phyloP scores from a whole-genome alignment of 2,888 invertebrate genomes.

The Ochlodes sylvanus region DNA sequence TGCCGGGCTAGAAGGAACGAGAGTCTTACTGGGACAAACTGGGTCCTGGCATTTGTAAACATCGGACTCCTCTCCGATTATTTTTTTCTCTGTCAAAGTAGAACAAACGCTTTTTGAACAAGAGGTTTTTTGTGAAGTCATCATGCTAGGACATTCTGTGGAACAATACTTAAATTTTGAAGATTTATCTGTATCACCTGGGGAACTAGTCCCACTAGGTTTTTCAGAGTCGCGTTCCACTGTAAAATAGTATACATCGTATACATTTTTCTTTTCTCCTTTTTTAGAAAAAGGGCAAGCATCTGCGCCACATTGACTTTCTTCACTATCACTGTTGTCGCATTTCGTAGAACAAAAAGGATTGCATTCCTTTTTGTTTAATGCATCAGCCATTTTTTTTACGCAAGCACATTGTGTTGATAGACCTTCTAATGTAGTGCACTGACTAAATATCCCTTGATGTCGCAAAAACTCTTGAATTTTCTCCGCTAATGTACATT shows the following conservation, averaged over 20 bases:
- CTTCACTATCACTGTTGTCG: slow-evolving; percentile 55
- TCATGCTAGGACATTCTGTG: slow-evolving; percentile 61
- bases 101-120: slow-evolving; percentile 67
- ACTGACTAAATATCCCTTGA: slow-evolving; percentile 64
- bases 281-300: slow-evolving; percentile 59
- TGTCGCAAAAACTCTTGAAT: slow-evolving; percentile 71
- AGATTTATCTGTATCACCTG: slow-evolving; percentile 45
- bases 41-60: slow-evolving; percentile 52
- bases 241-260: slow-evolving; percentile 73
- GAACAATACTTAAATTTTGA: slow-evolving; percentile 61
- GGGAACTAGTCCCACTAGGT: slow-evolving; percentile 44
- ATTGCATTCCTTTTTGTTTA: slow-evolving; percentile 57
- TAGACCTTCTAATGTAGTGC: slow-evolving; percentile 59
- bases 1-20: slow-evolving; percentile 64
- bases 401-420: slow-evolving; percentile 77
- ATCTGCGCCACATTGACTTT: slow-evolving; percentile 57
- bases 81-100: slow-evolving; percentile 40
- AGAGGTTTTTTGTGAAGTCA: slow-evolving; percentile 51
- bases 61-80: slow-evolving; percentile 40
- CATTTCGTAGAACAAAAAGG: slow-evolving; percentile 64
- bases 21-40: slow-evolving; percentile 52
- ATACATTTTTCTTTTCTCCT: slow-evolving; percentile 52
- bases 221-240: slow-evolving; percentile 67
- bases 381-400: slow-evolving; percentile 65
- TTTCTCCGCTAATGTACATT: slow-evolving; percentile 69